Base-by-base conservation (phyloP, 1,140 invertebrate genomes). In the Zophobas atratus region DNA sequence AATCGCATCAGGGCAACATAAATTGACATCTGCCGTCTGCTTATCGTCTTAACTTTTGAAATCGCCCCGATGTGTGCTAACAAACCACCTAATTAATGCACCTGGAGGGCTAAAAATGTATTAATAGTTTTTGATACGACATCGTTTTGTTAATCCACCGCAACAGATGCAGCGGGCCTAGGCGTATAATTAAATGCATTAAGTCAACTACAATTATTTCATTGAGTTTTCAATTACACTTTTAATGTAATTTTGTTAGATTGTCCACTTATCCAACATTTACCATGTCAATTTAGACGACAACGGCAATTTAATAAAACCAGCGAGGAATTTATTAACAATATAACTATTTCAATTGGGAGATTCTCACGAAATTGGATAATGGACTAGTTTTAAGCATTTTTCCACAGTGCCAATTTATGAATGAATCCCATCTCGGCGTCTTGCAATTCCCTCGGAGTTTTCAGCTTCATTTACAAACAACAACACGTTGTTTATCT, bases 381-480 rank as follows among this genome's bases (percentile, higher is more conserved):
- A 67, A 67, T 67, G 20, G 39, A 4, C 56, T 6, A 4, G 56
- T 36, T 57, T n/a, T 20, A 20, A 20, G 6, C 6, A 51, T n/a
- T 20, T 51, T 51, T 51, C 1, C 38, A 3, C 36, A 6, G 41
- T 43, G 39, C 38, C 60, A 67, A 67, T 67, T 67, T 67, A 67
- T 67, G 60, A 67, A 67, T 67, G 60, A 39, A 67, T 38, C 6
- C 39, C 5, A 46, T n/a, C 41, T 67, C 20, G 39, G n/a, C 60
- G 43, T 67, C 43, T 67, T 43, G 60, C 39, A 3, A 67, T 67
- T 43, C 39, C 20, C 35, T 36, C 33, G 36, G 6, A 63, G 57
- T 67, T 67, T 72, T 72, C 46, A 49, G 46, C 39, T 48, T 80
- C 73, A 76, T 80, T 80, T 80, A 78, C 76, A 80, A 80, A 80